Conservation (phyloP, 2,888 invertebrate species). For the Erebia ligea region DNA sequence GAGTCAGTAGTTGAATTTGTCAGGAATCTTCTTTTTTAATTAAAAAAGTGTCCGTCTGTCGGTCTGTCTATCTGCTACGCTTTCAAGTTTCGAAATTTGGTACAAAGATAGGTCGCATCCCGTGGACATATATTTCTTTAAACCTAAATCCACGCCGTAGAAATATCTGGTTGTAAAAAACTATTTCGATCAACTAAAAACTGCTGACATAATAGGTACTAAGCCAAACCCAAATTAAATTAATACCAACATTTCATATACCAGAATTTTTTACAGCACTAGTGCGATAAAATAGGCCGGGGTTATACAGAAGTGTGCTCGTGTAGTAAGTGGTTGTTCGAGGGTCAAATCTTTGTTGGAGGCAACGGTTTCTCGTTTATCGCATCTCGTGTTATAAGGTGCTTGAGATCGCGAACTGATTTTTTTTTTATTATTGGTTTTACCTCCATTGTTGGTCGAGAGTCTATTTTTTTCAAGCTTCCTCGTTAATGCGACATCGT, state of each 20-base stretch:
- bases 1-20: no score
- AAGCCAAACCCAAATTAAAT: background rate
- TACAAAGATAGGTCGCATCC: no score
- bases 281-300: slow-evolving; percentile 9
- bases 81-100: no score
- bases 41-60: no score
- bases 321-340: slow-evolving; percentile 2
- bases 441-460: background rate
- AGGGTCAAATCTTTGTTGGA: slow-evolving; percentile 17
- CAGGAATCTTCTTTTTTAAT: no score
- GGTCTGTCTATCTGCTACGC: no score
- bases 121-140: no score
- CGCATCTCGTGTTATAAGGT: slow-evolving; percentile 10
- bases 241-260: background rate
- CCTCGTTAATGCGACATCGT: no score
- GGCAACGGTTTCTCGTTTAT: slow-evolving; percentile 9
- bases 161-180: background rate
- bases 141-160: no score
- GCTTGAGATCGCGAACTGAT: slow-evolving; percentile 2
- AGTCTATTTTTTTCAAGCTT: background rate
- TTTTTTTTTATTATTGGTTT: slow-evolving; percentile 4
- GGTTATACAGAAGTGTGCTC: slow-evolving; percentile 4
- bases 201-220: background rate
- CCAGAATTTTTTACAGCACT: slow-evolving; percentile 10
- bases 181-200: background rate